Conservation (phyloP, 2,888 invertebrate species). For the Tiphia femorata region DNA sequence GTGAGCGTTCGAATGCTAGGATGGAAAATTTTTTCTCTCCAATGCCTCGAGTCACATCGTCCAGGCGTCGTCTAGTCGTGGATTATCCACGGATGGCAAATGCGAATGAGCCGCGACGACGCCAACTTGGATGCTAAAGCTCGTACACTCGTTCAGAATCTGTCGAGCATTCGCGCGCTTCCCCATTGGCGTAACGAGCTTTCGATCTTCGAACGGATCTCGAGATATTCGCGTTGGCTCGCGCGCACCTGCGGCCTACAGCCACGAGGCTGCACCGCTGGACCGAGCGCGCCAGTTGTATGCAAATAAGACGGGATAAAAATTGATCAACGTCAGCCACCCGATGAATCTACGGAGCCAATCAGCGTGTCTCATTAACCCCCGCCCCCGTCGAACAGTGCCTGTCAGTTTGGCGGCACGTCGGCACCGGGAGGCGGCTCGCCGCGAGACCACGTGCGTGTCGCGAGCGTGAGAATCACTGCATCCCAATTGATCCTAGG, state of each 20-base stretch:
- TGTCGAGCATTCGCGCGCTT: slow-evolving; percentile 22
- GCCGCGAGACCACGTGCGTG: slow-evolving; percentile 22
- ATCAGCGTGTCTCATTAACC: slow-evolving; percentile 60
- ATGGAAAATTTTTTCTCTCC: slow-evolving; percentile 33
- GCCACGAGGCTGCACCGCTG: slow-evolving; percentile 41
- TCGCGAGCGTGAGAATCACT: slow-evolving; percentile 55
- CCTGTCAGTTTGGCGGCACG: slow-evolving; percentile 40
- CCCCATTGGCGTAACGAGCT: slow-evolving; percentile 39
- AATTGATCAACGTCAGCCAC: slow-evolving; percentile 58
- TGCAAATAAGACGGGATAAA: slow-evolving; percentile 55
- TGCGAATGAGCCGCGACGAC: slow-evolving; percentile 26
- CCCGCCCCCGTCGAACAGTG: slow-evolving; percentile 52
- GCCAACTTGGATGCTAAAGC: slow-evolving; percentile 21
- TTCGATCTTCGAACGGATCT: slow-evolving; percentile 1
- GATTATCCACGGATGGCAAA: slow-evolving; percentile 38
- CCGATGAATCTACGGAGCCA: slow-evolving; percentile 55
- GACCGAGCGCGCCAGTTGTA: slow-evolving; percentile 46
- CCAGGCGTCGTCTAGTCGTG: slow-evolving; percentile 27
- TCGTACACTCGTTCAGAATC: slow-evolving; percentile 36
- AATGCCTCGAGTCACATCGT: slow-evolving; percentile 44
- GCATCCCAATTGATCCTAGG: slow-evolving; percentile 59
- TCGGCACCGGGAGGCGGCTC: slow-evolving; percentile 8
- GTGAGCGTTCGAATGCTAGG: slow-evolving; percentile 27
- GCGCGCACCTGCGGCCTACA: no score
- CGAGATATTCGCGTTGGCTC: no score